Percentiles rank a stretch among this genome's conserved stretches.
These are phyloP conservation scores for Apodemus agrarius DNA, from an alignment of 2,797 vertebrate species.

Conservation along the genomic window DNA sequence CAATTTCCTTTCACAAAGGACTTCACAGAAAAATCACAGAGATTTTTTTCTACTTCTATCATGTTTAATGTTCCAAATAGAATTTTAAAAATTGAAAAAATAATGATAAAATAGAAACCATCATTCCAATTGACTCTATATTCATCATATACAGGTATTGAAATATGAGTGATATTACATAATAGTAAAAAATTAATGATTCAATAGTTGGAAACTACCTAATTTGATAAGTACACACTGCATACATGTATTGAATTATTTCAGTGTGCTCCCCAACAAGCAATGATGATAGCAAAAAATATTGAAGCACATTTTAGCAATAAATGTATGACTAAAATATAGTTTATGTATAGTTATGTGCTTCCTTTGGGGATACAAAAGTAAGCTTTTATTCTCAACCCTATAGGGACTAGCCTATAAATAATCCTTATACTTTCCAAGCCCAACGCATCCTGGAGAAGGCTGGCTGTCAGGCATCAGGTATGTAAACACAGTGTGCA, in stretches of 20 bases:
- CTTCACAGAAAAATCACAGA: too few species aligned
- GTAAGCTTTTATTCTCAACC: not conserved
- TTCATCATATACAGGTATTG: not conserved
- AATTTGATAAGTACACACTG: not conserved
- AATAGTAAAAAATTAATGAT: not conserved
- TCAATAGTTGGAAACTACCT: not conserved
- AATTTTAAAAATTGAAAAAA: too few species aligned
- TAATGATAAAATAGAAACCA: not conserved
- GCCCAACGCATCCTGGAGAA: not conserved
- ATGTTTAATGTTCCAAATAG: too few species aligned
- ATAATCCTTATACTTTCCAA: constrained; percentile 23
- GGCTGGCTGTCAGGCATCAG: not conserved
- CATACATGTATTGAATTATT: not conserved
- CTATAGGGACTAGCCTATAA: not conserved
- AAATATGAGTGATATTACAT: not conserved
- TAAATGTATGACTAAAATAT: not conserved
- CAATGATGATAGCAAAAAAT: not conserved
- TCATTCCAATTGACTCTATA: not conserved
- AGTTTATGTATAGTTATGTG: not conserved
- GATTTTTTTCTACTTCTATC: too few species aligned
- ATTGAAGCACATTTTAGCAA: not conserved
- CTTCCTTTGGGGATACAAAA: not conserved
- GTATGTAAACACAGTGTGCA: not conserved
- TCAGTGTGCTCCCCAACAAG: not conserved
- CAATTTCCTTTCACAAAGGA: too few species aligned